Conservation (phyloP, 1,140 invertebrate species). For the Teleogryllus occipitalis region DNA sequence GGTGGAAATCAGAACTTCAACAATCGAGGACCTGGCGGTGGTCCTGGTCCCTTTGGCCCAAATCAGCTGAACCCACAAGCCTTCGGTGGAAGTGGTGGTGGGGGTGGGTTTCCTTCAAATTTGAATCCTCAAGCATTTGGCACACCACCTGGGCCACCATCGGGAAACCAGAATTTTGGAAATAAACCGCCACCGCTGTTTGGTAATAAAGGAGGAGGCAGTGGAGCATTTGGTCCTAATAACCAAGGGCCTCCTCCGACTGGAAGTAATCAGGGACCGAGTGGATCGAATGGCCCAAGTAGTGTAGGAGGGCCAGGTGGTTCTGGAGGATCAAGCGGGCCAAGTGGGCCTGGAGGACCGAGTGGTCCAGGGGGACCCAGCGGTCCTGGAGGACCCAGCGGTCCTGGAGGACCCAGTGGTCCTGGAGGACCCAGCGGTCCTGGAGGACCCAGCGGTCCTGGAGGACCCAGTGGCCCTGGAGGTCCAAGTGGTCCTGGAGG, state of each 20-base stretch:
- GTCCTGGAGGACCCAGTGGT: neutral
- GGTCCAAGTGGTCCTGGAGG: conserved; percentile 30
- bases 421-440: neutral
- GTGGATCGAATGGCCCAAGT: conserved; percentile 24
- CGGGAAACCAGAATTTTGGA: neutral
- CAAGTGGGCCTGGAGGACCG: neutral
- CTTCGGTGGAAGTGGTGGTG: neutral
- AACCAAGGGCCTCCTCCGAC: neutral
- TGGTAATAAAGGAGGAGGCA: neutral
- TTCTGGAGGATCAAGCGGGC: conserved; percentile 24
- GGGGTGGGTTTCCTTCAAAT: neutral
- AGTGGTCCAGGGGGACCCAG: neutral
- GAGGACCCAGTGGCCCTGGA: conserved; percentile 26
- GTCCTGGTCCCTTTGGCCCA: neutral
- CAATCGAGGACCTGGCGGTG: neutral
- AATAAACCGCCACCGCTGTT: neutral
- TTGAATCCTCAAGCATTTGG: neutral
- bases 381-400: neutral
- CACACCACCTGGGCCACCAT: neutral
- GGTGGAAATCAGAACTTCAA: neutral
- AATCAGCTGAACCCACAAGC: neutral
- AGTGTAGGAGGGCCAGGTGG: conserved; percentile 28
- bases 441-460: conserved; percentile 23
- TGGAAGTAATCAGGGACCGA: neutral
- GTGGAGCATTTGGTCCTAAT: neutral